Percentiles rank a stretch among this genome's conserved stretches.
phyloP scores from a whole-genome alignment of 2,797 vertebrate species.

The Enteromius treurensis region DNA sequence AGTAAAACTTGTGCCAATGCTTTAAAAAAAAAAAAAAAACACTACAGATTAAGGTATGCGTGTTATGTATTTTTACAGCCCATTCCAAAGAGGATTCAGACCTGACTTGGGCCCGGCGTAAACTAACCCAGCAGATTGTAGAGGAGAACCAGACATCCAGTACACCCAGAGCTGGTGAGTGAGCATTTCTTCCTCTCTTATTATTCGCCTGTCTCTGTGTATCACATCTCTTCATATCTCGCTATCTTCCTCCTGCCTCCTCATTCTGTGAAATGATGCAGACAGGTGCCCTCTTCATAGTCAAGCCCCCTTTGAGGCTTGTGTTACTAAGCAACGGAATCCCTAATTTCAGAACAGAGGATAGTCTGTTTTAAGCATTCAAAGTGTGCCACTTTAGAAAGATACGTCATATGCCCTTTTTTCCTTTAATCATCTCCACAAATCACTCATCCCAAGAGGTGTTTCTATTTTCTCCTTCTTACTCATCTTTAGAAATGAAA shows the following conservation, averaged over 20 bases:
- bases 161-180: slow-evolving; percentile 70
- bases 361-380: slow-evolving; percentile 67
- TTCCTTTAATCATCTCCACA: slow-evolving; percentile 56
- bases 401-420: slow-evolving; percentile 42
- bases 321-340: slow-evolving; percentile 81
- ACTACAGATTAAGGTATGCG: background rate
- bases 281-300: slow-evolving; percentile 68
- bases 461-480: background rate
- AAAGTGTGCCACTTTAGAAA: slow-evolving; percentile 64
- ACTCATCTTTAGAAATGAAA: background rate
- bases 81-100: slow-evolving; percentile 50
- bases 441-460: slow-evolving; percentile 25
- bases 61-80: slow-evolving; percentile 32
- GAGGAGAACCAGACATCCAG: slow-evolving; percentile 68
- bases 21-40: background rate
- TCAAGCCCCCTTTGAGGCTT: slow-evolving; percentile 68
- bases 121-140: slow-evolving; percentile 61
- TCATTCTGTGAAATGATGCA: slow-evolving; percentile 66
- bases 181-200: background rate
- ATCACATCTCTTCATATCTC: slow-evolving; percentile 7
- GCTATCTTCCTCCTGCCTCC: slow-evolving; percentile 44
- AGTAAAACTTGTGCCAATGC: background rate
- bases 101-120: slow-evolving; percentile 66
- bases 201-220: background rate
- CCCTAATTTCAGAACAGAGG: slow-evolving; percentile 68